Evolutionary conservation across 2,797 vertebrate species (phyloP), one percentile per base, ranked within the genome.

Genomic region (Pangasius mekongensis): DNA sequence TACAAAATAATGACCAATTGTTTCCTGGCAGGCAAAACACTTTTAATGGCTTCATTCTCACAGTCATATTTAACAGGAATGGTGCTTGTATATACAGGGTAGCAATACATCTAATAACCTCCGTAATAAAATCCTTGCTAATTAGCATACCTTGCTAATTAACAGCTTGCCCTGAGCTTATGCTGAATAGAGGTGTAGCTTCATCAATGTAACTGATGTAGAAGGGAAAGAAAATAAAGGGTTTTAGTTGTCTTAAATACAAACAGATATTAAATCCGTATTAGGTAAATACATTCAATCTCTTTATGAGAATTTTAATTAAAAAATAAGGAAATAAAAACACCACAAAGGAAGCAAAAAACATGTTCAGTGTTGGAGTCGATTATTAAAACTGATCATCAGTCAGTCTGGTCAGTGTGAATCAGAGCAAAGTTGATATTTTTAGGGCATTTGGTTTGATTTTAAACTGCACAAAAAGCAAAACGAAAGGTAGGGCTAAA

Each of bases 201-300:
- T 54, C 58, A 54, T 80, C 47, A 56, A 20, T 49, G 49, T 86
- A 83, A 69, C 49, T 87, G 87, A 86, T 54, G 86, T 87, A 24
- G 60, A 73, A 88, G 89, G 36, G 36, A 2, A 36, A 36, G 66
- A 54, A 54, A 30, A 20, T 14, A 54, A 49, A 24, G 20, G 73
- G 3, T 27, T 43, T 74, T 5, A 8, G 33, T 69, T 14, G 30
- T 16, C 30, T 67, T 36, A 33, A 71, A 73, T 39, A 3, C 33
- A 39, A 22, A 73, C n/a, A 43, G 39, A 43, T 62, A 62, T 9
- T 27, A 22, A 27, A 62, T 43, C 39, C 4, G 8, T 7, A 62
- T 62, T 22, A 18, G 24, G 60, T 27, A 24, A 14, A 60, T 60
- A 60, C 54, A 43, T 43, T 43, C 14, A 2, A 13, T 54, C 14